Conservation (phyloP, 2,113 vertebrate genomes). For the Rhinolophus ferrumequinum region DNA sequence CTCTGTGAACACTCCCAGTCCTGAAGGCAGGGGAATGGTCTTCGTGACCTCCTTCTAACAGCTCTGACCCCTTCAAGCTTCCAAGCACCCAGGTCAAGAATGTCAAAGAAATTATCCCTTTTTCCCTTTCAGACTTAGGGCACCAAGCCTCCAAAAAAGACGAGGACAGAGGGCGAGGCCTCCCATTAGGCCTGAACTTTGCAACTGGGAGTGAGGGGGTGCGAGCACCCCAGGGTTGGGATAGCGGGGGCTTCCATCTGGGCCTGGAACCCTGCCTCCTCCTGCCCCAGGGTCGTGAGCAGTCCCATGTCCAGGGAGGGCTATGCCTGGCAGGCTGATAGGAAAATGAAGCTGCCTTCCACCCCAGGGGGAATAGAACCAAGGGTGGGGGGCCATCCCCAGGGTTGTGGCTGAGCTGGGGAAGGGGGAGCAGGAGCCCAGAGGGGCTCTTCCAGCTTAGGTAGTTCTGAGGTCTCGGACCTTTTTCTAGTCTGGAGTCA, state of each 20-base stretch:
- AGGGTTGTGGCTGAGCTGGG: not conserved
- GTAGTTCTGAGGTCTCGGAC: not conserved
- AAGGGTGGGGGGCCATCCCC: accelerated
- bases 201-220: not conserved
- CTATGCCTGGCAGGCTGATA: not conserved
- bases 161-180: accelerated
- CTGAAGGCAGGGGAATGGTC: not conserved
- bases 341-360: not conserved
- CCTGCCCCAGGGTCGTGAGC: not conserved
- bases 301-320: not conserved
- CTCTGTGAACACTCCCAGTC: not conserved
- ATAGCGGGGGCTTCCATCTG: not conserved
- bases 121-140: not conserved
- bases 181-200: not conserved
- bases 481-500: not conserved
- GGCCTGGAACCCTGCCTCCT: not conserved
- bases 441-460: not conserved
- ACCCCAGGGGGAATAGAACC: not conserved
- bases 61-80: not conserved
- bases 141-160: not conserved
- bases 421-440: not conserved
- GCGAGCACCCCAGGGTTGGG: not conserved
- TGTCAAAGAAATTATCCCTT: not conserved
- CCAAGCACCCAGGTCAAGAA: not conserved
- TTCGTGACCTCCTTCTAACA: not conserved